These are phyloP conservation scores for Drosophila erecta DNA, from an alignment of 1,140 invertebrate genomes.

Conservation along the genomic window DNA sequence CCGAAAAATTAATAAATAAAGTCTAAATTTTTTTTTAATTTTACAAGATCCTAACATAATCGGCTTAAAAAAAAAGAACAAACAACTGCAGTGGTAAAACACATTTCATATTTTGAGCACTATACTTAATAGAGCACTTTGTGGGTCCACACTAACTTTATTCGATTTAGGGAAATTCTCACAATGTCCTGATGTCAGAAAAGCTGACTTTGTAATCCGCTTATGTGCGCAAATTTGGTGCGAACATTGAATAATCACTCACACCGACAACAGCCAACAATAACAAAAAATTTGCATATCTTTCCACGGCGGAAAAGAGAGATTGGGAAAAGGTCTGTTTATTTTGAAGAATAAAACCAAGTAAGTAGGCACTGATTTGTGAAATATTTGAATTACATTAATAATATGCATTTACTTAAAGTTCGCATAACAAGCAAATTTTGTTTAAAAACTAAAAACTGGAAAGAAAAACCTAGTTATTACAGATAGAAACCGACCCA, in stretches of 20 bases:
- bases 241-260: constrained; percentile 41
- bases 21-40: not conserved
- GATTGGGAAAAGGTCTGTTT: constrained; percentile 12
- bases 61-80: no score
- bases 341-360: not conserved
- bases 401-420: no score
- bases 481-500: no score
- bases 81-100: no score
- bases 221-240: constrained; percentile 41
- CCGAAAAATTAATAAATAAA: not conserved
- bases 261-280: constrained; percentile 33
- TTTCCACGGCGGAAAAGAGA: not conserved
- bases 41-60: not conserved
- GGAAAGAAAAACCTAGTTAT: no score
- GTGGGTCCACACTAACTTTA: not conserved
- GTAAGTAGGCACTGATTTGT: not conserved
- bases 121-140: not conserved
- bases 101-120: no score
- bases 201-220: constrained; percentile 30
- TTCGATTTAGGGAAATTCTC: not conserved
- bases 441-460: no score
- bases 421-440: no score
- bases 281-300: constrained; percentile 48
- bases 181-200: constrained; percentile 5
- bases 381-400: no score